Conservation (phyloP, 2,113 vertebrate species). For the Baryphthengus martii region DNA sequence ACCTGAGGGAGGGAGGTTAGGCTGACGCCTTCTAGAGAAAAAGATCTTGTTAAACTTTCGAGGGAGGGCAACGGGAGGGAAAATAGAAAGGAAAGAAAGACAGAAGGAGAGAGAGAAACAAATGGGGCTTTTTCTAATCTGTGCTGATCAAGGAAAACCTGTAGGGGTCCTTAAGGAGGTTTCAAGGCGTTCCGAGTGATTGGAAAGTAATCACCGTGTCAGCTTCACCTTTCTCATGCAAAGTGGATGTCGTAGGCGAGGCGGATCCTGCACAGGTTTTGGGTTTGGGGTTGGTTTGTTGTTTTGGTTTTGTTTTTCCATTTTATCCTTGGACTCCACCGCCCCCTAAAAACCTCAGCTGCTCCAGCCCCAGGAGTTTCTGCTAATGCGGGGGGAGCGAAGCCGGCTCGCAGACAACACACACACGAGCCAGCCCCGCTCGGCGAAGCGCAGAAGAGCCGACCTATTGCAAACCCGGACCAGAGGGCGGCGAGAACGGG, state of each 20-base stretch:
- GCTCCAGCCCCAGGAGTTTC: background rate
- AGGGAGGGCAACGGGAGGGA: conserved; percentile 2
- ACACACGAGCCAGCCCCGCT: background rate
- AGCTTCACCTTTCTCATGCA: conserved; percentile 92
- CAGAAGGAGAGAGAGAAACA: conserved; percentile 50
- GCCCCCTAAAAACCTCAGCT: conserved; percentile 5
- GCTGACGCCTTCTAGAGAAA: background rate
- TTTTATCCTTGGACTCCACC: background rate
- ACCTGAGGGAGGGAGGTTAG: conserved; percentile 39
- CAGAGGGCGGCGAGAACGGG: background rate
- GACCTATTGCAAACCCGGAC: background rate
- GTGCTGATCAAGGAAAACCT: conserved; percentile 66
- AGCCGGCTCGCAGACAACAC: background rate
- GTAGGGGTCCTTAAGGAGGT: conserved; percentile 71
- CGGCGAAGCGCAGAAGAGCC: background rate
- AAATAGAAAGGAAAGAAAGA: background rate
- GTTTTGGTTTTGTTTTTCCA: background rate
- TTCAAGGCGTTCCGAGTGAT: conserved; percentile 83
- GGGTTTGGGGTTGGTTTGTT: background rate
- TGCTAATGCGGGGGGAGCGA: background rate
- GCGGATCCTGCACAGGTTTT: conserved; percentile 85
- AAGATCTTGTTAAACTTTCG: conserved; percentile 31
- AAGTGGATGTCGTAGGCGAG: conserved; percentile 85
- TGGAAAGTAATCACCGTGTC: conserved; percentile 88
- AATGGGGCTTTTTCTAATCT: conserved; percentile 59